Percentiles rank a stretch among this genome's conserved stretches.
Conservation (phyloP, 1,140 invertebrate species). For the Callitettix versicolor region DNA sequence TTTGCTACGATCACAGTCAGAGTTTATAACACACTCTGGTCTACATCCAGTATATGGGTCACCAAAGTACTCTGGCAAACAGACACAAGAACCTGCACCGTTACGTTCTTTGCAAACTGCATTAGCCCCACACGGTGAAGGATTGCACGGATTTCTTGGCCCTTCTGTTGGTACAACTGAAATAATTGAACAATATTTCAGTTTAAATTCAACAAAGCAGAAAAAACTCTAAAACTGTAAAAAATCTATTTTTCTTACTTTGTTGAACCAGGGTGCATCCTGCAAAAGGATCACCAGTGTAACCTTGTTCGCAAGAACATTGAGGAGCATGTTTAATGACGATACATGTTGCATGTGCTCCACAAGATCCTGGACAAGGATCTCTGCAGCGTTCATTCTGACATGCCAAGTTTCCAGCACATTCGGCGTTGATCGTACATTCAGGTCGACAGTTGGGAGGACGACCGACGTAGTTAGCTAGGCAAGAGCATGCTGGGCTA, state of each 20-base stretch:
- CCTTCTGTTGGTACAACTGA: constrained; percentile 31
- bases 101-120: constrained; percentile 61
- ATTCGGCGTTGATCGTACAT: constrained; percentile 72
- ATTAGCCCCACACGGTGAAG: constrained; percentile 65
- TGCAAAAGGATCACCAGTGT: constrained; percentile 71
- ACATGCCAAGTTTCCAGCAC: constrained; percentile 66
- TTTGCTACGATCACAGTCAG: constrained; percentile 53
- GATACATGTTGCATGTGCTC: constrained; percentile 66
- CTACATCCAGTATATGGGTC: constrained; percentile 50
- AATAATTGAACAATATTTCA: constrained; percentile 13
- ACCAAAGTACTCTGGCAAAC: constrained; percentile 51
- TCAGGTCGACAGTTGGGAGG: constrained; percentile 73
- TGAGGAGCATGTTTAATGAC: constrained; percentile 71
- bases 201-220: constrained; percentile 34
- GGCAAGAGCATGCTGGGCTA: constrained; percentile 65
- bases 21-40: constrained; percentile 58
- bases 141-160: constrained; percentile 48
- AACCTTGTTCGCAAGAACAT: constrained; percentile 66
- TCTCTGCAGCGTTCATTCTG: constrained; percentile 69
- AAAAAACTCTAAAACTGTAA: not conserved
- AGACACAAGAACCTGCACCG: constrained; percentile 59
- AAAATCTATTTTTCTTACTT: constrained; percentile 15
- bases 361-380: constrained; percentile 77
- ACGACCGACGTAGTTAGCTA: constrained; percentile 62
- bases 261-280: constrained; percentile 28